Conservation (phyloP, 2,113 vertebrate species). For the Tricholaema leucomelas region DNA sequence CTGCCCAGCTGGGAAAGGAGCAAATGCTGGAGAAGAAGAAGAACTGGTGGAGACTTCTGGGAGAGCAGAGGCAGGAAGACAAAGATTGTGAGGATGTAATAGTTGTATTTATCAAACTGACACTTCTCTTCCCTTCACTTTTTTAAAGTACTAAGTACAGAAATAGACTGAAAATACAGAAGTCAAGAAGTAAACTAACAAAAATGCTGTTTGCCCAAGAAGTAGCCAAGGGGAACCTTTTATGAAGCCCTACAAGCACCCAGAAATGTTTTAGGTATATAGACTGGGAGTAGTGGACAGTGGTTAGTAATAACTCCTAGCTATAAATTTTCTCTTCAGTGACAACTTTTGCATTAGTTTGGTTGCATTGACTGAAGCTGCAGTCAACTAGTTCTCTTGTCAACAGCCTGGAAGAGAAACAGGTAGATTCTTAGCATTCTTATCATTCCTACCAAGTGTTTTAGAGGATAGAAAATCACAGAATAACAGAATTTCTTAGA, state of each 20-base stretch:
- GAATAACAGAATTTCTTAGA: too few species aligned
- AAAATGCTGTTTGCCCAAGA: not conserved
- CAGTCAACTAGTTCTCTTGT: not conserved
- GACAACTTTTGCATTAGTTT: not conserved
- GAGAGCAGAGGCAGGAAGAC: not conserved
- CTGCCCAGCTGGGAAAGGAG: not conserved
- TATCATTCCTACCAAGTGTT: not conserved
- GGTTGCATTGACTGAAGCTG: not conserved
- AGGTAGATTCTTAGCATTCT: not conserved
- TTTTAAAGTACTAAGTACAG: not conserved
- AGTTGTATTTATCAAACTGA: not conserved
- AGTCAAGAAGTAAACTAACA: not conserved
- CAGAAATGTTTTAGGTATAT: not conserved
- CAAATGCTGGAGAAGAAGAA: not conserved
- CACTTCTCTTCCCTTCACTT: not conserved
- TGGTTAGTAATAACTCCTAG: not conserved
- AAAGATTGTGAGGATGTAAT: not conserved
- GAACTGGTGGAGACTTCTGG: not conserved
- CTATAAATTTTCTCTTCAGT: not conserved
- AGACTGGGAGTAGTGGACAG: not conserved
- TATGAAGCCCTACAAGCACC: not conserved
- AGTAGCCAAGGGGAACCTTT: not conserved
- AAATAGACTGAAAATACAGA: not conserved
- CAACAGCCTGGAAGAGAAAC: not conserved
- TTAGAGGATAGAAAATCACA: not conserved